phyloP scores from a whole-genome alignment of 2,888 invertebrate species.

The Acanthosoma haemorrhoidale region DNA sequence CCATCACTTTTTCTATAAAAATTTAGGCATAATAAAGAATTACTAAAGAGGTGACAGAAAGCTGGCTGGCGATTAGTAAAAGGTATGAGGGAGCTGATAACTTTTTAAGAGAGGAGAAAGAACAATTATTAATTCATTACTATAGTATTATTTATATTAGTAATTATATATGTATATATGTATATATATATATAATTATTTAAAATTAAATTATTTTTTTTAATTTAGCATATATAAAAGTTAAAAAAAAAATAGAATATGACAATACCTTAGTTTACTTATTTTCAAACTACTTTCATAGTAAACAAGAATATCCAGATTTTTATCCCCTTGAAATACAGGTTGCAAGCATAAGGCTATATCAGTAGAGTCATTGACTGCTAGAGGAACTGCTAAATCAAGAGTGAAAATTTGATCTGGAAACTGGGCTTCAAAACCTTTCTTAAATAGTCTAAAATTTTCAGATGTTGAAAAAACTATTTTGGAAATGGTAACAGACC shows the following conservation, averaged over 20 bases:
- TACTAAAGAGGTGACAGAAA: too few relatives aligned
- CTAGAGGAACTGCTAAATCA: constrained; percentile 45
- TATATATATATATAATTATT: constrained; percentile 29
- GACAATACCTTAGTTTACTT: constrained; percentile 48
- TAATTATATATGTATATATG: constrained; percentile 30
- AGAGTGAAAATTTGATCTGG: constrained; percentile 38
- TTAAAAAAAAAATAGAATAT: constrained; percentile 45
- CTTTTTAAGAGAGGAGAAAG: too few relatives aligned
- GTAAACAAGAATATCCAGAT: constrained; percentile 65
- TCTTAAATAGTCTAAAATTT: constrained; percentile 51
- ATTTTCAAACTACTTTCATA: constrained; percentile 54
- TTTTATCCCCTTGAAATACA: constrained; percentile 59
- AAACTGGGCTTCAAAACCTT: constrained; percentile 30
- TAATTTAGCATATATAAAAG: not conserved
- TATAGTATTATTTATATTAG: constrained; percentile 29
- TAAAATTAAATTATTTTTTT: constrained; percentile 8
- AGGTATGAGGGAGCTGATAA: too few relatives aligned
- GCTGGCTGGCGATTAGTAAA: too few relatives aligned
- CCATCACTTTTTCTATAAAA: too few relatives aligned
- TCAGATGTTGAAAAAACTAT: constrained; percentile 63
- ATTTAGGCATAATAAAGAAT: too few relatives aligned
- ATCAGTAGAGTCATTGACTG: constrained; percentile 51
- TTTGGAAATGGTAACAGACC: constrained; percentile 59
- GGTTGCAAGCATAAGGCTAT: constrained; percentile 64
- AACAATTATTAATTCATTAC: not conserved